Evolutionary conservation across 2,888 invertebrate species (phyloP).

Genomic region (Drosophila seclusa): DNA sequence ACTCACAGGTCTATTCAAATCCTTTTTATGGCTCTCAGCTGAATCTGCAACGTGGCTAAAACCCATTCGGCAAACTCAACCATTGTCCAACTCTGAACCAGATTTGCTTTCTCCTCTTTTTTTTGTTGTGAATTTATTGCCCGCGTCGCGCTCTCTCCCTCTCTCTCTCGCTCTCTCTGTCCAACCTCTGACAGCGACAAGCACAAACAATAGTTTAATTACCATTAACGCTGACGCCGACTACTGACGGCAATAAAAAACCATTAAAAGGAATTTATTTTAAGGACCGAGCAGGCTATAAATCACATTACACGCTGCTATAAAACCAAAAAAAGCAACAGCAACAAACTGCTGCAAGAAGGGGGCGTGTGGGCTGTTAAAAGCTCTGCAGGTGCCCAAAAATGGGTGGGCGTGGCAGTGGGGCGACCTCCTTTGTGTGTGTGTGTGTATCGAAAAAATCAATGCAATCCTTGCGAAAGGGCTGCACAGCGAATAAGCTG

Average conservation of each 20-base stretch:
- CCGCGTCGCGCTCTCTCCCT: neutral
- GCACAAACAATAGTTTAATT: slow-evolving; percentile 78
- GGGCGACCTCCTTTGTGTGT: slow-evolving; percentile 18
- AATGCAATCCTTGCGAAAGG: slow-evolving; percentile 59
- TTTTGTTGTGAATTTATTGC: neutral
- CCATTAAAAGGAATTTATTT: slow-evolving; percentile 79
- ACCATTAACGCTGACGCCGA: slow-evolving; percentile 77
- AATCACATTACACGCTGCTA: slow-evolving; percentile 77
- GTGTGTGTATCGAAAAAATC: slow-evolving; percentile 71
- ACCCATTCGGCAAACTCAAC: slow-evolving; percentile 11
- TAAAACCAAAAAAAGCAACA: slow-evolving; percentile 61
- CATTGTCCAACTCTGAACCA: slow-evolving; percentile 3
- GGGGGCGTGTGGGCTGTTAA: slow-evolving; percentile 36
- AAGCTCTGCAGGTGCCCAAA: slow-evolving; percentile 45
- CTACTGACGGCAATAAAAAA: slow-evolving; percentile 80
- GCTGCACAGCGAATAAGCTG: slow-evolving; percentile 4
- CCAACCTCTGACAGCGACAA: slow-evolving; percentile 30
- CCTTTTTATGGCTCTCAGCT: slow-evolving; percentile 20
- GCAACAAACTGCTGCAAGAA: slow-evolving; percentile 49
- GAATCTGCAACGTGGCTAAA: slow-evolving; percentile 60
- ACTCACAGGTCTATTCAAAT: slow-evolving; percentile 27
- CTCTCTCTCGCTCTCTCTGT: neutral
- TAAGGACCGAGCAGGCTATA: slow-evolving; percentile 78
- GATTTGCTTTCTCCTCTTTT: slow-evolving; percentile 22
- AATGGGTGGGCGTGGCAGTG: slow-evolving; percentile 30